Evolutionary conservation across 2,888 invertebrate species (phyloP).

Genomic region (Stramonita haemastoma): DNA sequence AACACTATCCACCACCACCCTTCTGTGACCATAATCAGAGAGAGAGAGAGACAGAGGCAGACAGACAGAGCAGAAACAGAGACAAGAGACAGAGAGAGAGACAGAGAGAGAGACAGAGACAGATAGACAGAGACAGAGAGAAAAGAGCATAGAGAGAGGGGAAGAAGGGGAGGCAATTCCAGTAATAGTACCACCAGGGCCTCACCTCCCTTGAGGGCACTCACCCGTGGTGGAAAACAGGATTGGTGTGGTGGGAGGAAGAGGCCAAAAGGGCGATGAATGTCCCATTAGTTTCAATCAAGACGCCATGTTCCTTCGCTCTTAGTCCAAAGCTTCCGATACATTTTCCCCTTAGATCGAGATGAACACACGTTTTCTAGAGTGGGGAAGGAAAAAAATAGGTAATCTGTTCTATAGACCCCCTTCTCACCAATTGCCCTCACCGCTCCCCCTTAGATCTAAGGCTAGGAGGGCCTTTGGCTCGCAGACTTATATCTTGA

Average conservation of each 20-base stretch:
- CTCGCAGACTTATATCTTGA: no score
- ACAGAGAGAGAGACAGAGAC: background rate
- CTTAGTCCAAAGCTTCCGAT: background rate
- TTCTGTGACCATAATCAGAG: background rate
- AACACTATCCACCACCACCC: no score
- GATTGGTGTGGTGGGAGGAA: background rate
- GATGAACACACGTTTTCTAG: background rate
- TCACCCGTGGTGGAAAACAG: conserved; percentile 13
- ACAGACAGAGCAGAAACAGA: background rate
- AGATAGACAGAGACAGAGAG: background rate
- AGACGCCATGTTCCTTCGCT: background rate
- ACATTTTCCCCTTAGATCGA: background rate
- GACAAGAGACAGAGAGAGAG: background rate
- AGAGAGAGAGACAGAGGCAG: background rate
- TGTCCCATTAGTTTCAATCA: conserved; percentile 18
- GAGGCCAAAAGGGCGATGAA: background rate
- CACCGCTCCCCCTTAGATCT: no score
- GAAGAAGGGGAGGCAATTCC: background rate
- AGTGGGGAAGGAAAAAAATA: background rate
- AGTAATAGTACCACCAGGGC: background rate
- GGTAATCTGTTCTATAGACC: background rate
- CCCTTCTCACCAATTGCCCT: background rate
- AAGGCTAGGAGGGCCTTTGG: no score
- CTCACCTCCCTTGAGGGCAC: conserved; percentile 27
- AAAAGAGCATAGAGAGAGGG: no score